Evolutionary conservation across 2,113 vertebrate genomes (phyloP).

Genomic region (Triplophysa tibetana): DNA sequence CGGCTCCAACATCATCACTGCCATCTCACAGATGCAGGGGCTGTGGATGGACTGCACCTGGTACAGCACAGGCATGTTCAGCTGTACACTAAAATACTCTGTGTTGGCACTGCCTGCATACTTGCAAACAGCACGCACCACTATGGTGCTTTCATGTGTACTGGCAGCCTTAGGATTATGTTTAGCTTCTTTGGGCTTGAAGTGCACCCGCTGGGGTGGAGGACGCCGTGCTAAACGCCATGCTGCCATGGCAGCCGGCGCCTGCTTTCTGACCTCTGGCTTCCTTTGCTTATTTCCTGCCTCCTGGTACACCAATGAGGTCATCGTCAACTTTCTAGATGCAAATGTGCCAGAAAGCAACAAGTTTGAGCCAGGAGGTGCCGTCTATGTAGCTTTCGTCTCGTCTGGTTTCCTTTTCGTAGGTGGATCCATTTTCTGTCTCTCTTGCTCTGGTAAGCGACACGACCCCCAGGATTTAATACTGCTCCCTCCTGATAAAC

Average conservation of each 20-base stretch:
- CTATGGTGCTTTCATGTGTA: slow-evolving; percentile 92
- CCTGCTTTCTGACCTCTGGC: slow-evolving; percentile 83
- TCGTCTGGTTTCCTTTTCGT: slow-evolving; percentile 84
- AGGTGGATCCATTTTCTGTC: slow-evolving; percentile 88
- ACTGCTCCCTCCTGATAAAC: slow-evolving; percentile 75
- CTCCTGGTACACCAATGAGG: slow-evolving; percentile 92
- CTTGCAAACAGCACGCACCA: slow-evolving; percentile 87
- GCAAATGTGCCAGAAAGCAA: slow-evolving; percentile 84
- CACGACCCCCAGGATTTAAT: slow-evolving; percentile 75
- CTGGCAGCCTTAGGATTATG: slow-evolving; percentile 86
- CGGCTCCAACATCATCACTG: slow-evolving; percentile 89
- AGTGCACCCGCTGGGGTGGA: slow-evolving; percentile 88
- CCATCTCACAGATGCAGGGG: slow-evolving; percentile 89
- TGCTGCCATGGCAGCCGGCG: slow-evolving; percentile 82
- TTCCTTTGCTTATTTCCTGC: slow-evolving; percentile 85
- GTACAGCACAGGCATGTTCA: slow-evolving; percentile 97
- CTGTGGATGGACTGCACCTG: slow-evolving; percentile 99
- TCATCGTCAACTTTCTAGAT: slow-evolving; percentile 87
- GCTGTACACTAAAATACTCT: slow-evolving; percentile 88
- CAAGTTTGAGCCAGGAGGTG: slow-evolving; percentile 91
- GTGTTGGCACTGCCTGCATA: slow-evolving; percentile 86
- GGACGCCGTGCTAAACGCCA: slow-evolving; percentile 81
- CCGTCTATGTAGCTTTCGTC: slow-evolving; percentile 88
- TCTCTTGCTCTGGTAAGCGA: slow-evolving; percentile 81
- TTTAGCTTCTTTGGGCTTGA: slow-evolving; percentile 84